Conservation (phyloP, 1,140 invertebrate species). For the Leguminivora glycinivorella region DNA sequence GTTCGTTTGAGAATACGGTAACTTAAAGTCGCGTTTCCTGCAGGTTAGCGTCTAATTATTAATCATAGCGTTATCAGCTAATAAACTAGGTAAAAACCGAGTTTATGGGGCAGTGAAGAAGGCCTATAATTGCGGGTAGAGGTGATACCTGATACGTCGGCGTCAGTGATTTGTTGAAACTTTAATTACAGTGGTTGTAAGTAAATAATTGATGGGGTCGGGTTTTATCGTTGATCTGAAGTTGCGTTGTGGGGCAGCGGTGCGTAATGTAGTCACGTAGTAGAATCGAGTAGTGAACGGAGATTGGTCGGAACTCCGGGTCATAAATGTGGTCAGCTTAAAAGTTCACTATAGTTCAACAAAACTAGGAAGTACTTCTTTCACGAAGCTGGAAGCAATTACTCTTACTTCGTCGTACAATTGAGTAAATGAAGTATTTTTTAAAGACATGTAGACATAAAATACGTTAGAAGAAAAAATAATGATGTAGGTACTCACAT, state of each 20-base stretch:
- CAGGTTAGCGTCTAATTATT: neutral
- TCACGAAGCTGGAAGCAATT: too few relatives aligned
- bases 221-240: slow-evolving; percentile 58
- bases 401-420: too few relatives aligned
- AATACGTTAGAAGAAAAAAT: too few relatives aligned
- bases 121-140: slow-evolving; percentile 21
- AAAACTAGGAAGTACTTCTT: too few relatives aligned
- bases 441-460: too few relatives aligned
- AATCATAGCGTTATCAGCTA: neutral
- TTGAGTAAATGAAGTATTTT: too few relatives aligned
- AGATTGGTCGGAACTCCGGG: neutral
- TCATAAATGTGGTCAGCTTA: neutral
- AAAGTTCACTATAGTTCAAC: neutral
- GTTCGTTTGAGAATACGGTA: slow-evolving; percentile 7
- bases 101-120: slow-evolving; percentile 32
- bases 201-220: slow-evolving; percentile 53
- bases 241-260: neutral
- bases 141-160: slow-evolving; percentile 38
- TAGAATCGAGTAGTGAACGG: neutral
- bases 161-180: slow-evolving; percentile 60
- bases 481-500: too few relatives aligned
- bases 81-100: slow-evolving; percentile 37
- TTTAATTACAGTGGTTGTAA: slow-evolving; percentile 63
- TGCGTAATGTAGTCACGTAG: neutral
- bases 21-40: neutral